These are phyloP conservation scores for Pollimyrus isidori DNA, from an alignment of 2,113 vertebrate species.

Conservation along the genomic window DNA sequence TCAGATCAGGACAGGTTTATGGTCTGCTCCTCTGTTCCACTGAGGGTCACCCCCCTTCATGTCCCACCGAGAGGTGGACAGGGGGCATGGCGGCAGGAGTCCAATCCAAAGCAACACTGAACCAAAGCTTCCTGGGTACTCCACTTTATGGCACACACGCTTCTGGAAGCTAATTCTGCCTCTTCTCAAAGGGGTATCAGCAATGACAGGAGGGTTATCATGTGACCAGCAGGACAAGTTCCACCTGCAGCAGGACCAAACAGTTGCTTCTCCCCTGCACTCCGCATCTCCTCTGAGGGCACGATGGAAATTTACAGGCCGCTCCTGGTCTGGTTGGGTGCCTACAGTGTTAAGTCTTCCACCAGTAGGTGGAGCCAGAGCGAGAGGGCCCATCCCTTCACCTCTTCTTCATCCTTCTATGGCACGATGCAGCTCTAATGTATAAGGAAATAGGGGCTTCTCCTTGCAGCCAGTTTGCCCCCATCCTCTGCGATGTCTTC, in stretches of 20 bases:
- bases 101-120: background rate
- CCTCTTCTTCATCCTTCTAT: background rate
- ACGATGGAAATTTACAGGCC: constrained; percentile 21
- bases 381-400: background rate
- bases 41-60: background rate
- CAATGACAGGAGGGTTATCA: background rate
- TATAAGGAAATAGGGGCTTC: background rate
- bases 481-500: background rate
- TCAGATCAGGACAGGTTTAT: background rate
- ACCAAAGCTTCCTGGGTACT: background rate
- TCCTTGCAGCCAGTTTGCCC: background rate
- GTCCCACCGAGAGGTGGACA: background rate
- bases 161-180: constrained; percentile 21
- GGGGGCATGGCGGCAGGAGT: background rate
- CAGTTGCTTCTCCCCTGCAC: background rate
- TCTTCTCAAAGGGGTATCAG: constrained; percentile 27
- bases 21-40: background rate
- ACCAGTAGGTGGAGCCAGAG: background rate
- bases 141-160: constrained; percentile 5
- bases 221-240: background rate
- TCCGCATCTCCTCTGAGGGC: background rate
- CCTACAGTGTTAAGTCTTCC: background rate
- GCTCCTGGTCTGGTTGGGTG: constrained; percentile 5
- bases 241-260: constrained; percentile 17
- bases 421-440: background rate